These are phyloP conservation scores for Muraenolepis orangiensis DNA, from an alignment of 2,797 vertebrate species.

Conservation along the genomic window DNA sequence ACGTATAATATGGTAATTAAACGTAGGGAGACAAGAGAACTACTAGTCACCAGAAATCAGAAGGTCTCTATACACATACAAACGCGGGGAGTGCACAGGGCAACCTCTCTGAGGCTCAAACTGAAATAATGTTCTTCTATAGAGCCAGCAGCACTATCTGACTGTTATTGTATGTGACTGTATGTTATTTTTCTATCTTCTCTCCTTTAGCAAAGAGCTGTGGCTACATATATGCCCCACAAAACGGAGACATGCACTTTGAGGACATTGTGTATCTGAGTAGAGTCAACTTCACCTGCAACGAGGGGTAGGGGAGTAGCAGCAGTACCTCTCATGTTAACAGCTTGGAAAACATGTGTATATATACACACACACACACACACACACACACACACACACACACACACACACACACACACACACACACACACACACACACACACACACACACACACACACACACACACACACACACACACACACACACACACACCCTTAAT, in stretches of 20 bases:
- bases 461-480: too few species aligned
- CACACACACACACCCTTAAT: too few species aligned
- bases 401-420: too few species aligned
- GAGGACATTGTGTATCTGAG: conserved; percentile 72
- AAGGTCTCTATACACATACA: neutral
- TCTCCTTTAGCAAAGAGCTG: conserved; percentile 68
- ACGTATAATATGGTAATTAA: too few species aligned
- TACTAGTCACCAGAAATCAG: too few species aligned
- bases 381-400: too few species aligned
- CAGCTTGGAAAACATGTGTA: neutral
- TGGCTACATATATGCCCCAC: conserved; percentile 71
- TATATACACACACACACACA: neutral
- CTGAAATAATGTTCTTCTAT: neutral
- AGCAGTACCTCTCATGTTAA: neutral
- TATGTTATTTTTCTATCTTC: neutral
- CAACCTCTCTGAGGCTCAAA: neutral
- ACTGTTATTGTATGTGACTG: too few species aligned
- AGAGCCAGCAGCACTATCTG: neutral
- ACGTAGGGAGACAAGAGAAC: too few species aligned
- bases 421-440: too few species aligned
- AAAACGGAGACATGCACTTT: conserved; percentile 69
- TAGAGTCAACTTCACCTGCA: conserved; percentile 73
- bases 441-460: too few species aligned
- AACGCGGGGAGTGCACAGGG: neutral
- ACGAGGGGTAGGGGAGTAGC: conserved; percentile 75